These are phyloP conservation scores for Drosophila sp. DNA, from an alignment of 1,140 invertebrate species.

Conservation along the genomic window DNA sequence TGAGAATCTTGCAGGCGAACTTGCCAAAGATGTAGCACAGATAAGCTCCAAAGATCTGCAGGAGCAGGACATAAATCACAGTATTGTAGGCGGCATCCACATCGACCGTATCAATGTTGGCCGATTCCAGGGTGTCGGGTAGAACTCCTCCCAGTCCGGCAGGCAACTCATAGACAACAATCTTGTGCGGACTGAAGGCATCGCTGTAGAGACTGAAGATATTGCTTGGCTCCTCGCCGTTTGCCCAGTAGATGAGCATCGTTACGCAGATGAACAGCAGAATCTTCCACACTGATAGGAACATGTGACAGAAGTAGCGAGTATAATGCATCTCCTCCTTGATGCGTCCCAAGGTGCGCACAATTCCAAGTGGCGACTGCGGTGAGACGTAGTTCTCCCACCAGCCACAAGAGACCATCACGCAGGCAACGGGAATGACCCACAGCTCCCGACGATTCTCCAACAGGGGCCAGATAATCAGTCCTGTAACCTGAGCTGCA, in stretches of 20 bases:
- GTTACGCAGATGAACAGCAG: slow-evolving; percentile 91
- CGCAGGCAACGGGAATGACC: slow-evolving; percentile 92
- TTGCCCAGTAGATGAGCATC: slow-evolving; percentile 90
- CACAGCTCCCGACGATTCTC: slow-evolving; percentile 90
- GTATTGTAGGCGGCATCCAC: slow-evolving; percentile 89
- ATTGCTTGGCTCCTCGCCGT: slow-evolving; percentile 90
- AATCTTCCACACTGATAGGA: slow-evolving; percentile 95
- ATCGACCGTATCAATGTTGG: slow-evolving; percentile 89
- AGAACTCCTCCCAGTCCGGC: slow-evolving; percentile 85
- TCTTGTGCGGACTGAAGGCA: slow-evolving; percentile 92
- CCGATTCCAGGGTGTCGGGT: slow-evolving; percentile 90
- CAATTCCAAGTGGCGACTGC: slow-evolving; percentile 91
- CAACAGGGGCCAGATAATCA: slow-evolving; percentile 94
- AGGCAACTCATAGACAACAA: slow-evolving; percentile 90
- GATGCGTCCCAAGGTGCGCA: slow-evolving; percentile 91
- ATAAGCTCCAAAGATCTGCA: slow-evolving; percentile 93
- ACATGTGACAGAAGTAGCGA: slow-evolving; percentile 94
- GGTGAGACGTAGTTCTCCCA: slow-evolving; percentile 98
- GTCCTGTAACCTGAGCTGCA: slow-evolving; percentile 93
- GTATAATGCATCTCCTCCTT: slow-evolving; percentile 92
- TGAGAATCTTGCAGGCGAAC: slow-evolving; percentile 98
- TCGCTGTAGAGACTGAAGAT: slow-evolving; percentile 91
- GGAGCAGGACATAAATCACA: slow-evolving; percentile 91
- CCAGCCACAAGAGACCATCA: slow-evolving; percentile 96
- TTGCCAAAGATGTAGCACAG: slow-evolving; percentile 96